Conservation (phyloP, 2,797 vertebrate species). For the Chelmon rostratus region DNA sequence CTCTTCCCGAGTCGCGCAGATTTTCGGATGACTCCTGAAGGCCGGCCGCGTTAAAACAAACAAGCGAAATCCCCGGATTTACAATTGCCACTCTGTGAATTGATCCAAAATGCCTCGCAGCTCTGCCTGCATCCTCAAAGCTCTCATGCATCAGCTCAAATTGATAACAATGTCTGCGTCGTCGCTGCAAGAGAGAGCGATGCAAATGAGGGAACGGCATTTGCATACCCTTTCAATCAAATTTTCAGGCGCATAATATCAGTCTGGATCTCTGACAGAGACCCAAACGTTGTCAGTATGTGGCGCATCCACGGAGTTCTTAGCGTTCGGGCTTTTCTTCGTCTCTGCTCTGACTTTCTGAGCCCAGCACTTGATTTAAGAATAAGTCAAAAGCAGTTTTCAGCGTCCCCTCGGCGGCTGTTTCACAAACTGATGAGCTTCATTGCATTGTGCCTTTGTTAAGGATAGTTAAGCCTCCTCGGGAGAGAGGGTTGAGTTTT, state of each 20-base stretch:
- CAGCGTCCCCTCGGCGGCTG: constrained; percentile 41
- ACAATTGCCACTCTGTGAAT: constrained; percentile 35
- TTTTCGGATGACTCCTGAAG: constrained; percentile 24
- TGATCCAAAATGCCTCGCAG: constrained; percentile 50
- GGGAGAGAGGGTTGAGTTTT: constrained; percentile 43
- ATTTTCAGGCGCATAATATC: constrained; percentile 60
- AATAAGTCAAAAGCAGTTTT: constrained; percentile 41
- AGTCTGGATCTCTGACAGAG: constrained; percentile 63
- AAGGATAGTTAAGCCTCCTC: constrained; percentile 50
- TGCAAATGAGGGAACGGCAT: constrained; percentile 56
- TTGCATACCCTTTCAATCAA: constrained; percentile 69
- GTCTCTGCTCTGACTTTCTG: constrained; percentile 15
- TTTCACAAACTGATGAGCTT: constrained; percentile 62
- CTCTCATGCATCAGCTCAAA: constrained; percentile 49
- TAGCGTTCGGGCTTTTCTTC: constrained; percentile 11
- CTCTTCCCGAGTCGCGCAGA: background rate
- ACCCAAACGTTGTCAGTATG: constrained; percentile 38
- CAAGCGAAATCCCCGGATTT: constrained; percentile 40
- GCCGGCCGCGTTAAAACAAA: constrained; percentile 26
- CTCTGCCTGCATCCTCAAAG: constrained; percentile 18
- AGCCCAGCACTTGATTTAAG: constrained; percentile 39
- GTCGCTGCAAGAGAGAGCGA: constrained; percentile 34
- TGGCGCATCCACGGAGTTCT: constrained; percentile 29
- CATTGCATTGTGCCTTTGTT: constrained; percentile 47
- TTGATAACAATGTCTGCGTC: constrained; percentile 58